Base-by-base conservation (phyloP, 2,113 vertebrate species). In the Neomonachus schauinslandi region DNA sequence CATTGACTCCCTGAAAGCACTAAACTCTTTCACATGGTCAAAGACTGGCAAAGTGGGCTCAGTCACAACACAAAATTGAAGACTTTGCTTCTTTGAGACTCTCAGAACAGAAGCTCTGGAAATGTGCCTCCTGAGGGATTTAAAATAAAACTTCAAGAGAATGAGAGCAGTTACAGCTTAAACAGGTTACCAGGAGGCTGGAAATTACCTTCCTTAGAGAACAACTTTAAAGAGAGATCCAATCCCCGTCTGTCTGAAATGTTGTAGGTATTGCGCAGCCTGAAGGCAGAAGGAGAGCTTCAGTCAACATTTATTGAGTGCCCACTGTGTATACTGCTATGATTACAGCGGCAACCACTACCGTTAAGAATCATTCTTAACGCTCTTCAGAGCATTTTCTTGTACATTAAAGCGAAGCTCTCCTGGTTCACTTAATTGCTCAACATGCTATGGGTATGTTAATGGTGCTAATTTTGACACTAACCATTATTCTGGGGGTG, bases 91-190 rank as follows among this genome's bases (percentile, higher is more conserved):
- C 84, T 65, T 61, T 31, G 59, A 86, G 28, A 77, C 19, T 82
- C 51, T 89, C 59, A 92, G 86, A 92, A 87, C 46, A 83, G 86
- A 31, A 49, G 61, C n/a, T 91, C 85, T 82, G 80, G 65, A 95
- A 95, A 96, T 49, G 65, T 57, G 49, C 33, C 67, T 89, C 92
- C 76, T 46, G 69, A 80, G 84, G 85, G 31, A 82, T 49, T 89
- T 95, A 89, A 98, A 98, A 97, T 97, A 96, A 98, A 97, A 82
- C 82, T 88, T 94, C 46, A 88, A 69, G 92, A 79, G 72, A 77
- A 96, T 67, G 46, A 81, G 88, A 83, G 72, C 90, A 93, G 61
- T 89, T 97, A 93, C 91, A 93, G 49, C 79, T 97, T 72, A 92
- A 96, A 71, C 67, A 84, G 59, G 67, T 96, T 95, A 87, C 84